Evolutionary conservation across 2,888 invertebrate genomes (phyloP).

Genomic region (Andrena bucephala): DNA sequence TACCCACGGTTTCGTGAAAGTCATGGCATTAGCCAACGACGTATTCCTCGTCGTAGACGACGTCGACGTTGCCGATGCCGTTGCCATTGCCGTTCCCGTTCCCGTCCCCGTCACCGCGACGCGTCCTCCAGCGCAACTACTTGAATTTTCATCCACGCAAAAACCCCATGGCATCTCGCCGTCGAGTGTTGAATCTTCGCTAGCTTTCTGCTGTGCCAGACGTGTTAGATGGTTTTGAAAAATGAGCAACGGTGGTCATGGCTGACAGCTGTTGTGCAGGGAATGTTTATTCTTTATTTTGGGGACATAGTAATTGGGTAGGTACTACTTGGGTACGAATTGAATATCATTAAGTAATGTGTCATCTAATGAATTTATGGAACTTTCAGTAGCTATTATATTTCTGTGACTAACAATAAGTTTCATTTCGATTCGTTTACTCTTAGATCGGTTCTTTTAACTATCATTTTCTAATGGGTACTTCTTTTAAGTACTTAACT

Average conservation of each 20-base stretch:
- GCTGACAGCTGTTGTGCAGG: neutral
- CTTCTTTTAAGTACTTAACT: too few species aligned
- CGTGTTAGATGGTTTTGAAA: conserved; percentile 32
- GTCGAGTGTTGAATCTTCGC: conserved; percentile 33
- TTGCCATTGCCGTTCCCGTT: conserved; percentile 44
- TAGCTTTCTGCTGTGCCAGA: neutral
- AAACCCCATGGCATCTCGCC: conserved; percentile 36
- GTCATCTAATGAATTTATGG: too few species aligned
- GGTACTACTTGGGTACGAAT: neutral
- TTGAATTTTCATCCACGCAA: conserved; percentile 65
- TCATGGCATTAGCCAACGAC: conserved; percentile 72
- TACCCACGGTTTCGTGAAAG: conserved; percentile 73
- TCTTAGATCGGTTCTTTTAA: too few species aligned
- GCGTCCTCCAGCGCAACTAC: conserved; percentile 52
- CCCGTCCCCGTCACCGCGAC: conserved; percentile 57
- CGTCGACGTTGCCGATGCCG: conserved; percentile 58
- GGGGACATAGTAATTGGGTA: neutral
- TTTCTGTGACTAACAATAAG: too few species aligned
- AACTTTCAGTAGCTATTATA: too few species aligned
- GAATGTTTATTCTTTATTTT: neutral
- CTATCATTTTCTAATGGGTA: too few species aligned
- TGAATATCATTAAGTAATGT: too few species aligned
- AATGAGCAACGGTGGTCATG: conserved; percentile 18
- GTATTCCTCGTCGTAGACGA: conserved; percentile 70
- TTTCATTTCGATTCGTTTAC: too few species aligned